These are phyloP conservation scores for Drosophila demipolita DNA, from an alignment of 2,888 invertebrate species.

Conservation along the genomic window DNA sequence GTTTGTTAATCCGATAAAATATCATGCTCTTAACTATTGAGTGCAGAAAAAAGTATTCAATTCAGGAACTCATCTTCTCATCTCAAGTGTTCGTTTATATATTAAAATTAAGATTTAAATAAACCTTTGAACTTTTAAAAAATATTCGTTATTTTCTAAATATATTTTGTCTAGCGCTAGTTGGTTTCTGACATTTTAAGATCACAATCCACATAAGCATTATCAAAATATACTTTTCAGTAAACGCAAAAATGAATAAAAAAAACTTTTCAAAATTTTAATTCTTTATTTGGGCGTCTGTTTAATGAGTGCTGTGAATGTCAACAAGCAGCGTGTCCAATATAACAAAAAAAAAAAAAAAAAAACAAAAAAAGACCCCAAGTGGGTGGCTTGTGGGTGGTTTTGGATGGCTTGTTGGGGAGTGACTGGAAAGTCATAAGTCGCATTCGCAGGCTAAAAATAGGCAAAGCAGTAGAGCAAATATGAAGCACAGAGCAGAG, in stretches of 20 bases:
- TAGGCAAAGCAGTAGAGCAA: slow-evolving; percentile 76
- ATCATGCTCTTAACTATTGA: not conserved
- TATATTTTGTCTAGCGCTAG: not conserved
- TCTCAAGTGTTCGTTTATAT: not conserved
- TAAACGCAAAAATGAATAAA: not conserved
- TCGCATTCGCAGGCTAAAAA: slow-evolving; percentile 62
- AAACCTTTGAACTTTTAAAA: not conserved
- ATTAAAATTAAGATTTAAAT: not conserved
- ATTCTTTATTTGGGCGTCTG: slow-evolving; percentile 17
- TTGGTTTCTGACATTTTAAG: not conserved
- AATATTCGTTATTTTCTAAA: not conserved
- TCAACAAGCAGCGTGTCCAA: slow-evolving; percentile 67
- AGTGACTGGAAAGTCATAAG: slow-evolving; percentile 66
- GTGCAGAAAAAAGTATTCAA: not conserved
- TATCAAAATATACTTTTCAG: not conserved
- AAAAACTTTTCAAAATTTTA: not conserved
- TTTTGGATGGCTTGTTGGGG: slow-evolving; percentile 7
- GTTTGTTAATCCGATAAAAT: not conserved
- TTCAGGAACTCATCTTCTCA: not conserved
- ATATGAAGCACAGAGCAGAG: slow-evolving; percentile 55
- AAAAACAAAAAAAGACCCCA: not conserved
- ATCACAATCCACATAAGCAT: not conserved
- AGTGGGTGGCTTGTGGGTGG: not conserved
- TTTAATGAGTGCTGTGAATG: slow-evolving; percentile 78
- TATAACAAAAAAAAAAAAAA: slow-evolving; percentile 25